phyloP scores from a whole-genome alignment of 2,113 vertebrate genomes.

The Podarcis raffonei region DNA sequence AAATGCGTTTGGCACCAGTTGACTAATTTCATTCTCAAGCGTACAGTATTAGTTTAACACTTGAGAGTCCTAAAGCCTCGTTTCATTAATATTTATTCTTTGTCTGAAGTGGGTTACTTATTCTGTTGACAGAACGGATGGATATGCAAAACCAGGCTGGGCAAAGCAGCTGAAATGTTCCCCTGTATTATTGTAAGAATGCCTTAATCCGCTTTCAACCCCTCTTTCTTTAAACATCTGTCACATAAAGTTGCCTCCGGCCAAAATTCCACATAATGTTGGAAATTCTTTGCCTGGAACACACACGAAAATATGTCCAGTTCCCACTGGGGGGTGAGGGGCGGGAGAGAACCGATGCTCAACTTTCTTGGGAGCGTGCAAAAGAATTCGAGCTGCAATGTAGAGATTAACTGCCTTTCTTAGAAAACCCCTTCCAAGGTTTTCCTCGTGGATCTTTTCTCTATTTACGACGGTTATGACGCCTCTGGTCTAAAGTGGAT shows the following conservation, averaged over 20 bases:
- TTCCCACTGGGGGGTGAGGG: constrained; percentile 57
- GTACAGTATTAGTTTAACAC: constrained; percentile 43
- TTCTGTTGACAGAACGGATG: constrained; percentile 54
- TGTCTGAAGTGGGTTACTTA: constrained; percentile 51
- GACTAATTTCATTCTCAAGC: constrained; percentile 20
- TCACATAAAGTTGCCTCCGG: constrained; percentile 8
- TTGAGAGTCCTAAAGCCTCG: constrained; percentile 27
- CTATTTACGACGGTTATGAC: constrained; percentile 25
- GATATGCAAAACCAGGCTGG: constrained; percentile 48
- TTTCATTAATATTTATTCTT: constrained; percentile 52
- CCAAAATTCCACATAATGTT: constrained; percentile 35
- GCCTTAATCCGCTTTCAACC: constrained; percentile 47
- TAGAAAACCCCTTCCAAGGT: neutral
- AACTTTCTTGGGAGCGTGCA: constrained; percentile 51
- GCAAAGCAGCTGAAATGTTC: constrained; percentile 55
- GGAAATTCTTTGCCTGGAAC: constrained; percentile 61
- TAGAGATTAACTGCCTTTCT: constrained; percentile 35
- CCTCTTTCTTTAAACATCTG: constrained; percentile 14
- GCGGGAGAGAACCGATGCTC: constrained; percentile 37
- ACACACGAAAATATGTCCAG: constrained; percentile 36
- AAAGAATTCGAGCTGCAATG: constrained; percentile 48
- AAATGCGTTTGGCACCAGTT: constrained; percentile 49
- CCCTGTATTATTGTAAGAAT: constrained; percentile 39
- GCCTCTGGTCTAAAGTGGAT: constrained; percentile 4
- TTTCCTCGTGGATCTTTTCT: constrained; percentile 22